Evolutionary conservation across 2,797 vertebrate genomes (phyloP).

Genomic region (Uromys caudimaculatus): DNA sequence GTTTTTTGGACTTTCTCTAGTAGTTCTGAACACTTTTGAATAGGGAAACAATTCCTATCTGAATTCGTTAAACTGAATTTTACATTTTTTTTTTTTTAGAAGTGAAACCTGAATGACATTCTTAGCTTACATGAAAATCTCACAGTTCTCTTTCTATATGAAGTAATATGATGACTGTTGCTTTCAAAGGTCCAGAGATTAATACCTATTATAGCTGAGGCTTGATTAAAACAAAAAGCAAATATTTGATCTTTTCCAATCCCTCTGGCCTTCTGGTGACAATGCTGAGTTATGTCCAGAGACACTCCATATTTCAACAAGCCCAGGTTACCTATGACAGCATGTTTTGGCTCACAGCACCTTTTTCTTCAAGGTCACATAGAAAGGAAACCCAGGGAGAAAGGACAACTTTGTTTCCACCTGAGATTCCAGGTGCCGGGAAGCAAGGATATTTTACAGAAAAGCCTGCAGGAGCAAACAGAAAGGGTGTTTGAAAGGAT

Average conservation of each 20-base stretch:
- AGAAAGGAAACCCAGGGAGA: constrained; percentile 10
- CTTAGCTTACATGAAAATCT: constrained; percentile 48
- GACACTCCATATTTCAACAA: constrained; percentile 11
- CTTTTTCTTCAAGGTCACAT: constrained; percentile 34
- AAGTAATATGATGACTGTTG: constrained; percentile 37
- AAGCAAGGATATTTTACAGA: constrained; percentile 41
- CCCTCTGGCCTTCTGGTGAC: constrained; percentile 37
- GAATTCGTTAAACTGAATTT: constrained; percentile 29
- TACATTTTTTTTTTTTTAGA: background rate
- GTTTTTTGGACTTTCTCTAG: constrained; percentile 52
- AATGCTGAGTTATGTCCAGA: constrained; percentile 37
- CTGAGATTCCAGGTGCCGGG: constrained; percentile 10
- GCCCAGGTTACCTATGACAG: background rate
- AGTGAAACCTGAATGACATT: constrained; percentile 40
- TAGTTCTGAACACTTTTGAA: background rate
- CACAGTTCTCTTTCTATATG: constrained; percentile 28
- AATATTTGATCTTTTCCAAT: constrained; percentile 25
- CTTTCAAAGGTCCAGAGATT: constrained; percentile 28
- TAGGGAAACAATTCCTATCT: constrained; percentile 17
- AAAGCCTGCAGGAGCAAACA: background rate
- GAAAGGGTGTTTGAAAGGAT: constrained; percentile 37
- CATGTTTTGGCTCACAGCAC: background rate
- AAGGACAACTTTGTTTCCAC: background rate
- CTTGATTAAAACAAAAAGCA: constrained; percentile 23
- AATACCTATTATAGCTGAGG: background rate